Conservation (phyloP, 2,797 vertebrate genomes). For the Cephalopachus bancanus region DNA sequence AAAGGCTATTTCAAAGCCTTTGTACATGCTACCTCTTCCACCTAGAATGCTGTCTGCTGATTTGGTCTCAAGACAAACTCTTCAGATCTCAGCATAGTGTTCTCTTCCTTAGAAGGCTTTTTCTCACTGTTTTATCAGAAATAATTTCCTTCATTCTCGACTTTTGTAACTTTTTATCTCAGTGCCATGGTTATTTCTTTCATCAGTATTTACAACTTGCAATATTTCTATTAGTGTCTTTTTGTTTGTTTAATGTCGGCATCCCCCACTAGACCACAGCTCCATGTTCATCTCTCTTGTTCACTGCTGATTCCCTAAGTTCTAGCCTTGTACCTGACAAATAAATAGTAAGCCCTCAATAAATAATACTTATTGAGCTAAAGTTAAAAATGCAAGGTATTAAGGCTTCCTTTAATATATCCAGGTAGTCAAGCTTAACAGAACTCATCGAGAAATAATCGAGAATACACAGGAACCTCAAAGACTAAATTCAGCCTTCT, state of each 20-base stretch:
- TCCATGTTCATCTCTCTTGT: neutral
- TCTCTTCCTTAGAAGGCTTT: neutral
- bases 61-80: conserved; percentile 14
- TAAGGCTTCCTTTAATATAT: conserved; percentile 11
- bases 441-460: conserved; percentile 7
- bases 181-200: neutral
- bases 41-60: neutral
- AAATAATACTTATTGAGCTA: neutral
- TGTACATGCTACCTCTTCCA: neutral
- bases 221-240: neutral
- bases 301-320: neutral
- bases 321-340: neutral
- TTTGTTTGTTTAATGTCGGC: conserved; percentile 7
- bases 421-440: neutral
- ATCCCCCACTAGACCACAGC: neutral
- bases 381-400: conserved; percentile 5
- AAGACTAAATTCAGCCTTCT: conserved; percentile 15
- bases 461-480: neutral
- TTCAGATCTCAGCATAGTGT: neutral
- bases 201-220: conserved; percentile 21
- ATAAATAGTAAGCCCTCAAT: neutral
- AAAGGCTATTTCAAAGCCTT: neutral
- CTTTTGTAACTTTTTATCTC: neutral
- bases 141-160: neutral
- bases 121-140: neutral